Percentiles rank a stretch among this genome's conserved stretches.
Conservation (phyloP, 2,113 vertebrate species). For the Heterotis niloticus region DNA sequence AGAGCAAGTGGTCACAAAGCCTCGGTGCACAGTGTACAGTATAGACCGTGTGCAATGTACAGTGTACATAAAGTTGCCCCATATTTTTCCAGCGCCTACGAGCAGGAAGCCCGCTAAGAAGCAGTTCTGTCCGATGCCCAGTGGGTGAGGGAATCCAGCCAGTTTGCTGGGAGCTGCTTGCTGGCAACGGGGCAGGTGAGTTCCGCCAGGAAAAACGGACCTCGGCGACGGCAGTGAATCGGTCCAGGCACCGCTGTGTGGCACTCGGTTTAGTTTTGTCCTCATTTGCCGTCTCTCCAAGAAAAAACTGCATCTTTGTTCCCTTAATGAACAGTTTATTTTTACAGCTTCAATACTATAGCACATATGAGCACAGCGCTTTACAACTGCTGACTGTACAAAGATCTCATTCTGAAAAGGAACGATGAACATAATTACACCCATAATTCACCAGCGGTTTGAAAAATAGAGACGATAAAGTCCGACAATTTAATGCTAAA, state of each 20-base stretch:
- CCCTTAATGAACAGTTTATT: conserved; percentile 14
- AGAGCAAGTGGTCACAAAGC: too few species aligned
- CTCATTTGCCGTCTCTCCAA: background rate
- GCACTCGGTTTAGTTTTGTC: background rate
- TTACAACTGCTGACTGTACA: background rate
- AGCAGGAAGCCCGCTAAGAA: background rate
- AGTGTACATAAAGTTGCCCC: background rate
- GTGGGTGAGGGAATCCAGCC: background rate
- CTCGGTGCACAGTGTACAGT: too few species aligned
- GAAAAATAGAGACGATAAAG: conserved; percentile 16
- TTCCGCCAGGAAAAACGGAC: too few species aligned
- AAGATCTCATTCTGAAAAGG: conserved; percentile 3
- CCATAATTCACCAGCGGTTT: background rate
- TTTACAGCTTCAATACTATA: background rate
- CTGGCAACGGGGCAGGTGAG: background rate
- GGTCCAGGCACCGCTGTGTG: background rate
- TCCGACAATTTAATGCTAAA: conserved; percentile 8
- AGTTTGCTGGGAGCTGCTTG: too few species aligned
- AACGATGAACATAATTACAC: background rate
- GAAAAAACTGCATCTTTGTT: conserved; percentile 5
- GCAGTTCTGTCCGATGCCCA: background rate
- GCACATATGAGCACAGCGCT: background rate
- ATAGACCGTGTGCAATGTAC: too few species aligned
- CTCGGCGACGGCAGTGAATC: background rate
- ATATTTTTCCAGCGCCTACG: background rate